Percentiles rank a stretch among this genome's conserved stretches.
These are phyloP conservation scores for Urocolius indicus DNA, from an alignment of 2,113 vertebrate species.

Conservation along the genomic window DNA sequence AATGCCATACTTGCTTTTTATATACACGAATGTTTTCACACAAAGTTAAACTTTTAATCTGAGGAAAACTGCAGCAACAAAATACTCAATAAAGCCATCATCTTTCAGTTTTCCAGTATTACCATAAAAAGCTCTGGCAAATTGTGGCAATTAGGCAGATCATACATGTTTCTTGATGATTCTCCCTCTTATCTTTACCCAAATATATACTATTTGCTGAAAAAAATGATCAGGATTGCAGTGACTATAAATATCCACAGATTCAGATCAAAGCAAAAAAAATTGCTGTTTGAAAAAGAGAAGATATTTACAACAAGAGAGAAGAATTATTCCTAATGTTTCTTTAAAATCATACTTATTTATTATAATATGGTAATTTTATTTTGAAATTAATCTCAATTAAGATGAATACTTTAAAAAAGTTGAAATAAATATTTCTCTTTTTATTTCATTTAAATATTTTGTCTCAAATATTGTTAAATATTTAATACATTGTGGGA, in stretches of 20 bases:
- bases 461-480: not conserved
- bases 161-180: not conserved
- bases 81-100: not conserved
- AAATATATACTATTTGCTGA: not conserved
- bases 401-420: not conserved
- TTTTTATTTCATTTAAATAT: not conserved
- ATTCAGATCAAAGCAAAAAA: not conserved
- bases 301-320: not conserved
- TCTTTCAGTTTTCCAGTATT: not conserved
- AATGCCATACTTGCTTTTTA: not conserved
- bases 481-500: not conserved
- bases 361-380: not conserved
- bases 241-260: not conserved
- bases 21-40: not conserved
- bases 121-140: not conserved
- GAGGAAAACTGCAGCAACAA: not conserved
- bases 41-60: not conserved
- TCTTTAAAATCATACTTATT: not conserved
- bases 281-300: not conserved
- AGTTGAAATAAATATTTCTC: not conserved
- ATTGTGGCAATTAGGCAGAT: not conserved
- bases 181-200: not conserved
- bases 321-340: not conserved
- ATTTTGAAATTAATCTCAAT: not conserved
- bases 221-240: not conserved